Percentiles rank a stretch among this genome's conserved stretches.
phyloP scores from a whole-genome alignment of 2,113 vertebrate species.

The Catharus bicknelli region DNA sequence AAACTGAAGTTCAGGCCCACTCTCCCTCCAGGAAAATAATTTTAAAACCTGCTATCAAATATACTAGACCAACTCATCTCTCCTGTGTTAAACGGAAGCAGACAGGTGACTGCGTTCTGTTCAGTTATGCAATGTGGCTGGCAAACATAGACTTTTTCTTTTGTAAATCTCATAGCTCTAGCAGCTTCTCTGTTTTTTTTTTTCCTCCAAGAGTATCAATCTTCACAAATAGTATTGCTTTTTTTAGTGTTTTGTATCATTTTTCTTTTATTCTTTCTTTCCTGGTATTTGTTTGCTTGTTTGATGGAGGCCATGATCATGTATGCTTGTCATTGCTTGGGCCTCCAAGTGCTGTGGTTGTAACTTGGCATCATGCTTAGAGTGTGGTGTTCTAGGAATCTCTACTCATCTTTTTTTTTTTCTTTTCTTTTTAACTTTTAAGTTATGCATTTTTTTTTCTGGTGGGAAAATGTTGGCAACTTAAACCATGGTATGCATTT shows the following conservation, averaged over 20 bases:
- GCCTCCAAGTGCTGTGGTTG: conserved; percentile 75
- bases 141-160: conserved; percentile 79
- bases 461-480: conserved; percentile 75
- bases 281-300: conserved; percentile 48
- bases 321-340: conserved; percentile 77
- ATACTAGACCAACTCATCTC: conserved; percentile 92
- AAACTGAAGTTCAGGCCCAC: conserved; percentile 91
- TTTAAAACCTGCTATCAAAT: conserved; percentile 92
- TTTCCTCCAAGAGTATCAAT: conserved; percentile 60
- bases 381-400: conserved; percentile 72
- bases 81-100: conserved; percentile 95
- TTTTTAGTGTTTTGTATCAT: conserved; percentile 67
- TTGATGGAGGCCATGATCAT: conserved; percentile 73
- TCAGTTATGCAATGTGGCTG: conserved; percentile 85
- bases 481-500: conserved; percentile 76
- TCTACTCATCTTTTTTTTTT: conserved; percentile 63
- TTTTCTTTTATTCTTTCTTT: conserved; percentile 47
- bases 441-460: conserved; percentile 45
- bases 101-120: conserved; percentile 90
- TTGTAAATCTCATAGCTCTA: conserved; percentile 76
- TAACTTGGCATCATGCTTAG: conserved; percentile 76
- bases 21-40: conserved; percentile 94
- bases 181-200: conserved; percentile 71
- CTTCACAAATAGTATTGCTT: conserved; percentile 69
- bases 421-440: rapidly evolving